Evolutionary conservation across 2,113 vertebrate species (phyloP), one percentile per base, ranked within the genome.

Genomic region (Brevimyrus niger): DNA sequence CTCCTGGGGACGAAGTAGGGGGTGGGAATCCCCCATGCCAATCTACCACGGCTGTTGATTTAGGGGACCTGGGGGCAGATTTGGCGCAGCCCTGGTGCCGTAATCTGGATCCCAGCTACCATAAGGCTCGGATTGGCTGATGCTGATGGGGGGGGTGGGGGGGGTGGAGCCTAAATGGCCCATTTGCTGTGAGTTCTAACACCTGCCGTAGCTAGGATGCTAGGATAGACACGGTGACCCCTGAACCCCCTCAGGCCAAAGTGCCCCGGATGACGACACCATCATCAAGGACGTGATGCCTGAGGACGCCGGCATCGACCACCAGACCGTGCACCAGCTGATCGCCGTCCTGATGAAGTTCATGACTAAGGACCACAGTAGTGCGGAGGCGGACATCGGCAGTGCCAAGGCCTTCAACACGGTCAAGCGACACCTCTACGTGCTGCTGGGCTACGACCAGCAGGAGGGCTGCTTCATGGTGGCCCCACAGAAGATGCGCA

Each of bases 381-480:
- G 98, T 0, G 98, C 98, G 0, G 98, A 99, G 94, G 96, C 96
- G 0, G 98, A 99, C 90, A 98, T 99, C 76, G 97, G 97, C 94
- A 99, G 98, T 0, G 98, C 98, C 19, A 99, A 99, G 94, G 98
- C 98, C 87, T 99, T 99, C 93, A 99, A 99, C 94, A 98, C 98
- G 0, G 98, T 99, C 92, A 99, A 99, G 93, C 95, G 98, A 31
- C 98, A 99, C 90, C 95, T 99, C 31, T 99, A 99, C 0, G 97
- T 99, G 87, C 93, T 99, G 90, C 96, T 99, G 10, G 98, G 98
- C 87, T 99, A 97, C 0, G 98, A 99, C 92, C 98, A 99, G 84
- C 98, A 99, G 94, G 98, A 99, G 91, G 98, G 98, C 27, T 99
- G 98, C 94, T 99, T 99, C 94, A 99, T 99, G 97, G 98, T 99